Conservation (phyloP, 2,113 vertebrate genomes). For the Protobothrops mucrosquamatus region DNA sequence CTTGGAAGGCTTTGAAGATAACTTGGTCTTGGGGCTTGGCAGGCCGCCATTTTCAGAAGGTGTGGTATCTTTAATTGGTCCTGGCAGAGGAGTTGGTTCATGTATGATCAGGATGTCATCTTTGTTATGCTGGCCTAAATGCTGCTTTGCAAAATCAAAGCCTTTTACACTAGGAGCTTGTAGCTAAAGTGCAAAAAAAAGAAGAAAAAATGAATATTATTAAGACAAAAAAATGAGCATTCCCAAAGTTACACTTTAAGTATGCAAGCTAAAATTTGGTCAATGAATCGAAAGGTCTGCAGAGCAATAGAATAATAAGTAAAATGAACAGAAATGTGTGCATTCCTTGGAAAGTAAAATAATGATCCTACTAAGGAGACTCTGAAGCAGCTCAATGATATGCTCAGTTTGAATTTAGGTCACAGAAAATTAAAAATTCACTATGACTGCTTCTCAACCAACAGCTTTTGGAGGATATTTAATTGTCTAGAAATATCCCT, state of each 20-base stretch:
- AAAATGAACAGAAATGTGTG: background rate
- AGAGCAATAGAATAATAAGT: background rate
- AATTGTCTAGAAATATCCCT: background rate
- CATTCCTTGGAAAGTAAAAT: background rate
- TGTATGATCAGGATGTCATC: conserved; percentile 94
- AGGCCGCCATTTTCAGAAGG: conserved; percentile 88
- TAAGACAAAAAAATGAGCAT: background rate
- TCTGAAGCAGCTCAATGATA: background rate
- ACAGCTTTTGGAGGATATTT: background rate
- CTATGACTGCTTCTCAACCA: background rate
- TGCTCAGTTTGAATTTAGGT: background rate
- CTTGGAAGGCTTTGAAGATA: conserved; percentile 81
- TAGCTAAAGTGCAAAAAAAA: conserved; percentile 72
- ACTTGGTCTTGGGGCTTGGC: conserved; percentile 83
- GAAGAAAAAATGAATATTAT: background rate
- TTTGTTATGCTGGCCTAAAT: conserved; percentile 95
- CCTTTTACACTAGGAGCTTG: conserved; percentile 96
- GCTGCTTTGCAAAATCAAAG: conserved; percentile 98
- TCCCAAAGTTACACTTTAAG: background rate
- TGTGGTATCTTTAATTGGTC: conserved; percentile 81
- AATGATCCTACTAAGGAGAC: background rate
- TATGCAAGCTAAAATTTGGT: conserved; percentile 16
- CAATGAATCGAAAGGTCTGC: conserved; percentile 8
- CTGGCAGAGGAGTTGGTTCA: conserved; percentile 77
- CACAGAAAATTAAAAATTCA: background rate